A percentile compares a stretch with the other conserved stretches of the same genome.
Conservation (phyloP, 2,797 vertebrate species). For the Crypturellus tataupa region DNA sequence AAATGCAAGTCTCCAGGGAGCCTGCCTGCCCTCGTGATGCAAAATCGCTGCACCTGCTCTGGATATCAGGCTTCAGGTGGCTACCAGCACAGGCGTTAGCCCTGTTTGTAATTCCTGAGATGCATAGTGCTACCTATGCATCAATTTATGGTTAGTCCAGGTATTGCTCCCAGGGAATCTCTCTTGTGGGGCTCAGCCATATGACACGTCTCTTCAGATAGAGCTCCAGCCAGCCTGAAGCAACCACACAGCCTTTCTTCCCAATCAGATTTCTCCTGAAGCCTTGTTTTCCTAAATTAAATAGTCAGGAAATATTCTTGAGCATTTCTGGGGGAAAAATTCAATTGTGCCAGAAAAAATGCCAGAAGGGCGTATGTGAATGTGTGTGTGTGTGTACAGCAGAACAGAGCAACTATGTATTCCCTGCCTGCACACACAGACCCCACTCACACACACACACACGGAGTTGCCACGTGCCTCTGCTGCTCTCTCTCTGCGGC, state of each 20-base stretch:
- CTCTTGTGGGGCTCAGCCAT: not conserved
- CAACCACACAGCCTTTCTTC: not conserved
- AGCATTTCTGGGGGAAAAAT: not conserved
- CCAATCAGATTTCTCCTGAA: not conserved
- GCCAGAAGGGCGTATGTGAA: not conserved
- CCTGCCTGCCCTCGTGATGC: not conserved
- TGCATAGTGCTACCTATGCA: not conserved
- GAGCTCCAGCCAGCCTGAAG: not conserved
- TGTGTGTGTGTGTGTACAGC: not conserved
- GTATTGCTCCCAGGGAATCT: not conserved
- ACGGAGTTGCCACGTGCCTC: not conserved
- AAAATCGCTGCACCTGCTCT: not conserved
- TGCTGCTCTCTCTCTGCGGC: not conserved
- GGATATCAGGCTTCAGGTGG: not conserved
- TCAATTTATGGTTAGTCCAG: not conserved
- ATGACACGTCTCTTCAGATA: not conserved
- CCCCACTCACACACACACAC: not conserved
- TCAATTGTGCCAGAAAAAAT: not conserved
- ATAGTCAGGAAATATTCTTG: not conserved
- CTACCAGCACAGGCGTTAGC: fast-evolving
- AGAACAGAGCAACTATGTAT: not conserved
- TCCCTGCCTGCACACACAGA: not conserved
- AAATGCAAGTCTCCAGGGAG: not conserved
- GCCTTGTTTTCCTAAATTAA: not conserved
- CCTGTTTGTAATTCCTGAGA: not conserved